Evolutionary conservation across 1,140 invertebrate species (phyloP), one percentile per base, ranked within the genome.

Genomic region (Drosophila rhopaloa): DNA sequence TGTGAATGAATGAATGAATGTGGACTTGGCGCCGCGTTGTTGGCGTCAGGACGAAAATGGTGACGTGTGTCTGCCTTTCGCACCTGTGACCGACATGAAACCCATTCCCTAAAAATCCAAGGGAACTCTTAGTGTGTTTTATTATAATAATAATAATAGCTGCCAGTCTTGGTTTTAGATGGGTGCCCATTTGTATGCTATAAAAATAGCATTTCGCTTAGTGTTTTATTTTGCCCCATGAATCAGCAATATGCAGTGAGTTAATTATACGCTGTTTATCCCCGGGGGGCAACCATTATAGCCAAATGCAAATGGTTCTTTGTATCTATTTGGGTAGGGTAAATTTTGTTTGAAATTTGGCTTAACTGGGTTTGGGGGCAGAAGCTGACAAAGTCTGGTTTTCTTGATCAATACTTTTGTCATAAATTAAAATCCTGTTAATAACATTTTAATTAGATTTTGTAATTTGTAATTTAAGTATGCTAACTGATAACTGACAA

Each of bases 1-100:
- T 88, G 75, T 86, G 82, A 86, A 86, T 84, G 82, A 86, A 86
- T 84, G 81, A 84, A 84, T 75, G 60, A 84, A 70, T 70, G 32
- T 46, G 56, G 19, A 50, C 47, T 47, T 56, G 81, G 65, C 80
- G 73, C 65, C 48, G 53, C 66, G 35, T 37, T 29, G 40, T 54
- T 70, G 74, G 83, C 79, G 79, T 82, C 75, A 79, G 58, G 44
- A 55, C 71, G 60, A 73, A 37, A 50, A 55, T 70, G 76, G 85
- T 86, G 82, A 85, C 82, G 83, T 85, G 81, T 70, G 46, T 55
- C 59, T 47, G 48, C 44, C 44, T 24, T 60, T 37, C 14, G 48
- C 81, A 86, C 78, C 82, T 85, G 82, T 75, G 73, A 77, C 63
- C 57, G 47, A 24, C 63, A 75, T 51, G 57, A 43, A 56, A 16